These are phyloP conservation scores for Cyanoderma ruficeps DNA, from an alignment of 2,113 vertebrate species.

Conservation along the genomic window DNA sequence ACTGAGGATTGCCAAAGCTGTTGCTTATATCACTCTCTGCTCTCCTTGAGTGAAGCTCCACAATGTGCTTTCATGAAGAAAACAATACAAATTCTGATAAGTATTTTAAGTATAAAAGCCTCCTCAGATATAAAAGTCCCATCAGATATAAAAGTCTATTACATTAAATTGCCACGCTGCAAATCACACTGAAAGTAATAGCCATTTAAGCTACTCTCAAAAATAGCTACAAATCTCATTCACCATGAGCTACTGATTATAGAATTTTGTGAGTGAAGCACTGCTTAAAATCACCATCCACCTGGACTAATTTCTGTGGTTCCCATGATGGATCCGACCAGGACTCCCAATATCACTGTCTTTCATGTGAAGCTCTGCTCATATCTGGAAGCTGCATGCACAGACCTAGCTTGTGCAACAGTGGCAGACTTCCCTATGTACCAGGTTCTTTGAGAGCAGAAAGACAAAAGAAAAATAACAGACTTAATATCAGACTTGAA, in stretches of 20 bases:
- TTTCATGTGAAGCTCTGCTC: neutral
- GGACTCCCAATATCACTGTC: neutral
- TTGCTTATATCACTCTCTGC: neutral
- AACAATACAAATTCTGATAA: neutral
- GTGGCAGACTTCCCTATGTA: neutral
- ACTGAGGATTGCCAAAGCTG: neutral
- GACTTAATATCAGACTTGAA: neutral
- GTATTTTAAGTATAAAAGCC: neutral
- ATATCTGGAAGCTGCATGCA: neutral
- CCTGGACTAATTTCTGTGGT: neutral
- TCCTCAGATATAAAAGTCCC: neutral
- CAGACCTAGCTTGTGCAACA: neutral
- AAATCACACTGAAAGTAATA: neutral
- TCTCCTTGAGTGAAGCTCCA: neutral
- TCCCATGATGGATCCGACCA: neutral
- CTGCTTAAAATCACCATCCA: neutral
- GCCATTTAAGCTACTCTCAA: neutral
- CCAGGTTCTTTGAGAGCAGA: neutral
- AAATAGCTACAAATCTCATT: neutral
- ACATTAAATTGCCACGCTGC: neutral
- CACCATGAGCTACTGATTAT: neutral
- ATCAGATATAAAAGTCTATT: neutral
- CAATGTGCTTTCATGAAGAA: neutral
- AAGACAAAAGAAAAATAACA: neutral
- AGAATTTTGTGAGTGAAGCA: neutral